phyloP scores from a whole-genome alignment of 2,113 vertebrate species.

The Mustela nigripes region DNA sequence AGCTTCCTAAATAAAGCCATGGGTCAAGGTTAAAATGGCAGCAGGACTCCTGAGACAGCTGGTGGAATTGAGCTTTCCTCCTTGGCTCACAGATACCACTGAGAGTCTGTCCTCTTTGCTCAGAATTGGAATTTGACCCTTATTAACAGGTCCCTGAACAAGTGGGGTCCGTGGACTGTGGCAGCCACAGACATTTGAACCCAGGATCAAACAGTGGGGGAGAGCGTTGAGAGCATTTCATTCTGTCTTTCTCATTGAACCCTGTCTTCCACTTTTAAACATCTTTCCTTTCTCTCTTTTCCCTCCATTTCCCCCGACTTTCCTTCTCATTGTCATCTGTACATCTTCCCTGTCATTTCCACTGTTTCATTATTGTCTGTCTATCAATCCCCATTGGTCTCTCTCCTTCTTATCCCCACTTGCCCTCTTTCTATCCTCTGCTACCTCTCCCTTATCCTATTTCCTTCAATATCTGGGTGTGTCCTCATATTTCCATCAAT shows the following conservation, averaged over 20 bases:
- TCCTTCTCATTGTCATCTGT: neutral
- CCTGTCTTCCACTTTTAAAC: neutral
- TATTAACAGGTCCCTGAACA: neutral
- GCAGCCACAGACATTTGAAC: neutral
- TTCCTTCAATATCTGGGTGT: neutral
- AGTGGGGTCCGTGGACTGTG: neutral
- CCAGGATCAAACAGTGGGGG: neutral
- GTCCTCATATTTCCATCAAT: neutral
- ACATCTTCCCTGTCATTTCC: neutral
- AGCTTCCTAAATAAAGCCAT: neutral
- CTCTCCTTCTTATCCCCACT: neutral
- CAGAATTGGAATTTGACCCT: neutral
- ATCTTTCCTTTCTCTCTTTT: neutral
- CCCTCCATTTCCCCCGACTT: neutral
- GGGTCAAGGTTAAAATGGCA: neutral
- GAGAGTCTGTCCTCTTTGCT: neutral
- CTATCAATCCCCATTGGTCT: neutral
- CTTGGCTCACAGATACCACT: neutral
- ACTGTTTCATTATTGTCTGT: neutral
- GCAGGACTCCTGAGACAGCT: neutral
- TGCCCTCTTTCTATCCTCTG: neutral
- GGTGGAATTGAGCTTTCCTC: neutral
- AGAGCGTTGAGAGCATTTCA: neutral
- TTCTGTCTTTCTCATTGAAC: neutral
- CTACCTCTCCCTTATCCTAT: neutral